A percentile compares a stretch with the other conserved stretches of the same genome.
phyloP scores from a whole-genome alignment of 2,113 vertebrate species.

The Spea multiplicata region DNA sequence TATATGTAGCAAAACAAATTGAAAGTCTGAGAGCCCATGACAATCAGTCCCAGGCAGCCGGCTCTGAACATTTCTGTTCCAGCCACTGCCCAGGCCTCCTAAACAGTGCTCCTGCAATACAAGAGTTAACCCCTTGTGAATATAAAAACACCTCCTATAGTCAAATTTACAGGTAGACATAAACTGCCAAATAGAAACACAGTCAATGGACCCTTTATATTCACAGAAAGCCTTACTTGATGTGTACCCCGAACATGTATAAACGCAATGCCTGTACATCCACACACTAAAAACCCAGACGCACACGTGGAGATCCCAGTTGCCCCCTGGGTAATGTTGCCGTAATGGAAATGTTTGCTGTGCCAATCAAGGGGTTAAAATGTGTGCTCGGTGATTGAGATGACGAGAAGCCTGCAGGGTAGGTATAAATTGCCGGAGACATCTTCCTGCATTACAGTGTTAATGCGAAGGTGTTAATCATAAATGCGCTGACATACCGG shows the following conservation, averaged over 20 bases:
- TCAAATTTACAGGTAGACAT: no score
- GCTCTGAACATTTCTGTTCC: conserved; percentile 99
- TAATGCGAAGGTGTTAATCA: conserved; percentile 38
- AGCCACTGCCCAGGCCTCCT: conserved; percentile 99
- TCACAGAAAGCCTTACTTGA: no score
- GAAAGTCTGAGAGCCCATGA: conserved; percentile 96
- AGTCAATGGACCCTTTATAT: no score
- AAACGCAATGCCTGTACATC: no score
- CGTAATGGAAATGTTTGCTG: background rate
- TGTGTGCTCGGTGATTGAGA: background rate
- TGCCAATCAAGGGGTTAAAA: background rate
- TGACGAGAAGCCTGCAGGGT: conserved; percentile 4
- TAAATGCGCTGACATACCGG: conserved; percentile 23
- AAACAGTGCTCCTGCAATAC: conserved; percentile 90
- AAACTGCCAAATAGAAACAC: no score
- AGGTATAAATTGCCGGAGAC: conserved; percentile 33
- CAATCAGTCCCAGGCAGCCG: conserved; percentile 96
- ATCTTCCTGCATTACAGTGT: conserved; percentile 38
- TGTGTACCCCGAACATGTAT: no score
- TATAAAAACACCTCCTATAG: no score
- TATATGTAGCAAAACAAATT: conserved; percentile 88
- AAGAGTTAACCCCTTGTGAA: conserved; percentile 73
- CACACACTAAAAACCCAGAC: no score
- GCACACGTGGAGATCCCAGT: no score
- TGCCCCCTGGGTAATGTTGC: no score